These are phyloP conservation scores for Apocheima hispidaria DNA, from an alignment of 2,888 invertebrate species.

Conservation along the genomic window DNA sequence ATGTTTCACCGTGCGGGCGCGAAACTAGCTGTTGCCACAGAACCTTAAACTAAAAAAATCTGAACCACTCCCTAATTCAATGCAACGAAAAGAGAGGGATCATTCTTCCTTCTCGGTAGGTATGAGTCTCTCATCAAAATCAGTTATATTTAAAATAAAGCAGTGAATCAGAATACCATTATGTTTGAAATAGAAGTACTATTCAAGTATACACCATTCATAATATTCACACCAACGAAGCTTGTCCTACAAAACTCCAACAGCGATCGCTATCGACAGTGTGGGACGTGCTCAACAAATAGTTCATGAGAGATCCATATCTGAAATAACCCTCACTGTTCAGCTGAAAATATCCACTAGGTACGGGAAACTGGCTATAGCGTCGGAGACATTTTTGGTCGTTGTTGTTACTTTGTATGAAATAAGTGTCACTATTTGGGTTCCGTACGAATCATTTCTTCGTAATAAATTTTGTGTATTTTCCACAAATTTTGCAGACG, in stretches of 20 bases:
- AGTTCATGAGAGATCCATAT: slow-evolving; percentile 25
- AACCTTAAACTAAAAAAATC: no score
- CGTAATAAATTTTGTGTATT: no score
- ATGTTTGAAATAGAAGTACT: not conserved
- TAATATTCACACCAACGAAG: slow-evolving; percentile 1
- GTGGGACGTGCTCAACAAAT: slow-evolving; percentile 26
- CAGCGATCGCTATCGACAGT: slow-evolving; percentile 15
- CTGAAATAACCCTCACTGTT: slow-evolving; percentile 21
- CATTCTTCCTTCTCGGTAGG: no score
- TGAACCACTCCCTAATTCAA: no score
- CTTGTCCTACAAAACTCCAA: slow-evolving; percentile 6
- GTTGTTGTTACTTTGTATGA: not conserved
- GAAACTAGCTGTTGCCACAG: no score
- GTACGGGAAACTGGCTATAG: not conserved
- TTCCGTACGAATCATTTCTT: no score
- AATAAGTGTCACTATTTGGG: no score
- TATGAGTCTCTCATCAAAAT: no score
- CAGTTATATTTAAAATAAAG: not conserved
- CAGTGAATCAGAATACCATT: not conserved
- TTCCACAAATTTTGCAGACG: no score
- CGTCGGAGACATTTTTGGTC: not conserved
- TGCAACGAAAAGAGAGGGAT: no score
- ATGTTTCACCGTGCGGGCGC: no score
- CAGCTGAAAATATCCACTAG: slow-evolving; percentile 12
- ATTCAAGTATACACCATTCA: no score